Evolutionary conservation across 2,888 invertebrate species (phyloP).

Genomic region (Malthinus flaveolus): DNA sequence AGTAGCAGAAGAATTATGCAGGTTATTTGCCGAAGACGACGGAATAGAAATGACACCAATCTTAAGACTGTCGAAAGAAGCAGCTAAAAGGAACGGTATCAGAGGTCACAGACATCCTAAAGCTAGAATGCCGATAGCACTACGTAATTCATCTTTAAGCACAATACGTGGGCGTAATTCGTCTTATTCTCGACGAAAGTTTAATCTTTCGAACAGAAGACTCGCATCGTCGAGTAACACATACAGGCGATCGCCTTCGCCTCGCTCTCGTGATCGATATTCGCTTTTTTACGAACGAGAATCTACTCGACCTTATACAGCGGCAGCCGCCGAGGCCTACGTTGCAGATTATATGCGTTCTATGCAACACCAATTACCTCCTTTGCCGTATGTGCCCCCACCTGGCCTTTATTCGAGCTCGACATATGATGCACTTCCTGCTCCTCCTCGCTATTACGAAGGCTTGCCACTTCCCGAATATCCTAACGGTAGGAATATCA

Average conservation of each 20-base stretch:
- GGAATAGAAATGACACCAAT: constrained; percentile 88
- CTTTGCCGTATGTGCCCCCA: constrained; percentile 82
- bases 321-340: constrained; percentile 79
- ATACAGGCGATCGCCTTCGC: constrained; percentile 64
- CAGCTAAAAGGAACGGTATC: constrained; percentile 62
- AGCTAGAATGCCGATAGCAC: constrained; percentile 54
- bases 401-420: constrained; percentile 55
- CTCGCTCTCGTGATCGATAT: constrained; percentile 62
- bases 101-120: constrained; percentile 53
- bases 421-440: constrained; percentile 52
- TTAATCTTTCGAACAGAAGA: constrained; percentile 67
- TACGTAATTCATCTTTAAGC: constrained; percentile 56
- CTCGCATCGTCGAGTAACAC: constrained; percentile 57
- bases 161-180: constrained; percentile 60
- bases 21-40: constrained; percentile 92
- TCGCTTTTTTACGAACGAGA: constrained; percentile 66
- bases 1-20: constrained; percentile 91
- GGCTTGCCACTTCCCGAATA: constrained; percentile 77
- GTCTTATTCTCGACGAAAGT: constrained; percentile 62
- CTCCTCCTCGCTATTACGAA: constrained; percentile 83
- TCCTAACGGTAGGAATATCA: constrained; percentile 59
- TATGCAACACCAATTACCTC: constrained; percentile 84
- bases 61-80: constrained; percentile 81
- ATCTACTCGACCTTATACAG: constrained; percentile 54
- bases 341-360: constrained; percentile 88